Evolutionary conservation across 2,888 invertebrate species (phyloP).

Genomic region (Athrips mouffetella): DNA sequence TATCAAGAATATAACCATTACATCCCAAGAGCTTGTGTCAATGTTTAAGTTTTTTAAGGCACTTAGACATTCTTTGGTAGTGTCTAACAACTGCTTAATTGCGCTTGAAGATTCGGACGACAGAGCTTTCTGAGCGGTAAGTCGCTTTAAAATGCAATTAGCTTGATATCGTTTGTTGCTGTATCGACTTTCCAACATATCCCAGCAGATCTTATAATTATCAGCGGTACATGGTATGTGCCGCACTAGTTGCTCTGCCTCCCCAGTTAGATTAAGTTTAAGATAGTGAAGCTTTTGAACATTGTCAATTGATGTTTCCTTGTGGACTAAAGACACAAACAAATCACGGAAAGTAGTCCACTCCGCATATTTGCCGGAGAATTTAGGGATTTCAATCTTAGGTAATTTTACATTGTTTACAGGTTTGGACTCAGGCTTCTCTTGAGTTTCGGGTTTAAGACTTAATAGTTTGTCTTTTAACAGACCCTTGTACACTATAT

Average conservation of each 20-base stretch:
- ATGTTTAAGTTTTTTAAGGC: constrained; percentile 19
- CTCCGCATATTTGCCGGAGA: constrained; percentile 27
- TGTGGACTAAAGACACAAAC: constrained; percentile 25
- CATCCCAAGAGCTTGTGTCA: constrained; percentile 20
- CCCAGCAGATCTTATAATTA: constrained; percentile 26
- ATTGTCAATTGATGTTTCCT: constrained; percentile 23
- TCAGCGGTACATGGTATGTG: constrained; percentile 19
- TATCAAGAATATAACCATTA: constrained; percentile 20
- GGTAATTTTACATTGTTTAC: constrained; percentile 12
- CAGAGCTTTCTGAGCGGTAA: constrained; percentile 16
- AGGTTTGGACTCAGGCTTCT: not conserved
- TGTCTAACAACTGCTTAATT: constrained; percentile 24
- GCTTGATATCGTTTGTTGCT: constrained; percentile 26
- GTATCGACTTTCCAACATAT: constrained; percentile 20
- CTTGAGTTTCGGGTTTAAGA: no score
- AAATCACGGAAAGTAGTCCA: constrained; percentile 27
- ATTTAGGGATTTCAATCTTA: constrained; percentile 18
- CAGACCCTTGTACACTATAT: constrained; percentile 5
- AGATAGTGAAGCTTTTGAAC: constrained; percentile 29
- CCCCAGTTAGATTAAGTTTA: constrained; percentile 23
- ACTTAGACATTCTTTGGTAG: constrained; percentile 24
- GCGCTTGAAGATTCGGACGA: constrained; percentile 20
- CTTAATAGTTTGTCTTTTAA: constrained; percentile 1
- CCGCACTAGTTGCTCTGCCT: no score
- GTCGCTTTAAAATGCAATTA: constrained; percentile 22